Evolutionary conservation across 2,888 invertebrate genomes (phyloP).

Genomic region (Erynnis tages): DNA sequence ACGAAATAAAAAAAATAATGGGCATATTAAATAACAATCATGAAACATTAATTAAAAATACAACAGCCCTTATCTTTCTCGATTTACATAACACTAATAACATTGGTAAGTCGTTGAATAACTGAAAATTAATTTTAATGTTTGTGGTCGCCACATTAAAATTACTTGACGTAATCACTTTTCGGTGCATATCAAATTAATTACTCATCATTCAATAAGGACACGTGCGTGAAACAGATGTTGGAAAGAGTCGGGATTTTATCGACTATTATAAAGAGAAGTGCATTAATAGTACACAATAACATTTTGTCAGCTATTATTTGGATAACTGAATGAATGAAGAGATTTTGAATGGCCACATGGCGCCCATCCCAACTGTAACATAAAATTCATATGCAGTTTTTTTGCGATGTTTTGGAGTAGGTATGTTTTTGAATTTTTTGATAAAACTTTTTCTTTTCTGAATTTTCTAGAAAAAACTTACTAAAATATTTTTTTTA

Average conservation of each 20-base stretch:
- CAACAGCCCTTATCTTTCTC: constrained; percentile 41
- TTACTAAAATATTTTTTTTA: no score
- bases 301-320: constrained; percentile 24
- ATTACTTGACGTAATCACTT: constrained; percentile 56
- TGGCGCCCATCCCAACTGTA: background rate
- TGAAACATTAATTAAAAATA: background rate
- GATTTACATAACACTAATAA: constrained; percentile 51
- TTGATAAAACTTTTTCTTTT: background rate
- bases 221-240: constrained; percentile 25
- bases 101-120: constrained; percentile 45
- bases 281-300: constrained; percentile 10
- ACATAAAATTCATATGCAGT: background rate
- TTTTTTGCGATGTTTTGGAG: background rate
- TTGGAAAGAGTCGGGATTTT: constrained; percentile 14
- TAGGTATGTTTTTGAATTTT: no score
- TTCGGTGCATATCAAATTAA: constrained; percentile 14
- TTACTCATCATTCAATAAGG: constrained; percentile 13
- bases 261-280: background rate
- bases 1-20: no score
- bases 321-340: constrained; percentile 15
- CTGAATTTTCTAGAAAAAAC: background rate
- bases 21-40: no score
- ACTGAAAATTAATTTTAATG: constrained; percentile 59
- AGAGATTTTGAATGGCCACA: constrained; percentile 16
- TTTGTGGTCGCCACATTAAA: constrained; percentile 53